These are phyloP conservation scores for Nemotelus nigrinus DNA, from an alignment of 2,888 invertebrate genomes.

Conservation along the genomic window DNA sequence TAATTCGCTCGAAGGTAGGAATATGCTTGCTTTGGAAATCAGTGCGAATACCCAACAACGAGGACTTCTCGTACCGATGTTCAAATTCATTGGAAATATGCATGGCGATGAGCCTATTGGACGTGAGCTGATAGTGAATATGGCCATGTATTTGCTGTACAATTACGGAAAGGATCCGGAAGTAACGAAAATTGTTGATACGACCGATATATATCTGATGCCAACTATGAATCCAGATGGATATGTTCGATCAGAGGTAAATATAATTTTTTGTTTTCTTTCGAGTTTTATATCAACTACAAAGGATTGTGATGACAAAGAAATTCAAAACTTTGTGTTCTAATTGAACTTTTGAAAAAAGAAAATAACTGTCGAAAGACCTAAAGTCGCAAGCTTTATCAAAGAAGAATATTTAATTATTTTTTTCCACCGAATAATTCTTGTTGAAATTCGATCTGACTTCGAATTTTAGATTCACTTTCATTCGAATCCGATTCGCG, in stretches of 20 bases:
- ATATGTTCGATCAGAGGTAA: constrained; percentile 82
- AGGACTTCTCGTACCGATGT: constrained; percentile 79
- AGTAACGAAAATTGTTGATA: constrained; percentile 81
- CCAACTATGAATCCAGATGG: constrained; percentile 98
- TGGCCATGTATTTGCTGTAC: constrained; percentile 84
- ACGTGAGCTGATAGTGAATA: constrained; percentile 81
- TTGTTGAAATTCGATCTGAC: neutral
- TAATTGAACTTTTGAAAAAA: too few relatives aligned
- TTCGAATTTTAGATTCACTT: neutral
- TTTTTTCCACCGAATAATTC: neutral
- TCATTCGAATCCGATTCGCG: neutral
- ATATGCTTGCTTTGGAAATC: constrained; percentile 78
- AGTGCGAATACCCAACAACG: constrained; percentile 73
- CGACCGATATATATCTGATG: constrained; percentile 93
- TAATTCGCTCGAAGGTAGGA: constrained; percentile 81
- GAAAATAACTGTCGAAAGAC: too few relatives aligned
- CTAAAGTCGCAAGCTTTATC: too few relatives aligned
- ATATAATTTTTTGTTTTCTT: neutral
- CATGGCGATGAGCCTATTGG: constrained; percentile 95
- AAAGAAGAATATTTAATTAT: too few relatives aligned
- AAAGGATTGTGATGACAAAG: too few relatives aligned
- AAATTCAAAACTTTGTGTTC: too few relatives aligned
- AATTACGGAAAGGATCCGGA: constrained; percentile 77
- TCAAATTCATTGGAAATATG: constrained; percentile 96
- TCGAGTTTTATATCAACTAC: too few relatives aligned